Evolutionary conservation across 2,113 vertebrate genomes (phyloP).

Genomic region (Odontesthes bonariensis): DNA sequence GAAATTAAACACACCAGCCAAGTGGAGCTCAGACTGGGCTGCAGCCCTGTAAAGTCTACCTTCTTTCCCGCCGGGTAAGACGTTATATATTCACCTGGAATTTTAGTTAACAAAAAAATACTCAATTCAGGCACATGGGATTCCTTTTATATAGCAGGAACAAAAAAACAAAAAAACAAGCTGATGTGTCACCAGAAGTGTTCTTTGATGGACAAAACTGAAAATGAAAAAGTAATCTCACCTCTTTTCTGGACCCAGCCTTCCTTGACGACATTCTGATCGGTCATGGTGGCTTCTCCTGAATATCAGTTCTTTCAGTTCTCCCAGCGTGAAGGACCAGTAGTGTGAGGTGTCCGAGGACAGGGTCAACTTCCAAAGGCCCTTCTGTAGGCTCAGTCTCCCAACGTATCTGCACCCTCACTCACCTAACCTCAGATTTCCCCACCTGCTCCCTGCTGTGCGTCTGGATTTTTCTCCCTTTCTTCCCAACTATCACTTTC

Average conservation of each 20-base stretch:
- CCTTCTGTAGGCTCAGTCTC: conserved; percentile 37
- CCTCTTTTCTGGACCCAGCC: conserved; percentile 86
- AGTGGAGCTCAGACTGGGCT: conserved; percentile 45
- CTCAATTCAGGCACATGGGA: too few species aligned
- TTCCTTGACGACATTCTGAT: conserved; percentile 85
- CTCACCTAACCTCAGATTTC: conserved; percentile 28
- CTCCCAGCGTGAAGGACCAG: conserved; percentile 65
- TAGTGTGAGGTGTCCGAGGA: background rate
- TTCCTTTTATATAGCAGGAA: too few species aligned
- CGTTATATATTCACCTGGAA: too few species aligned
- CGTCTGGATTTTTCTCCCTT: background rate
- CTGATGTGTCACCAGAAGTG: background rate
- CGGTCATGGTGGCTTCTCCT: conserved; percentile 82
- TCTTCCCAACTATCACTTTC: conserved; percentile 44
- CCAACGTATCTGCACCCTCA: conserved; percentile 18
- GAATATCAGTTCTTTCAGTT: conserved; percentile 56
- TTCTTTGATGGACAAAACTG: background rate
- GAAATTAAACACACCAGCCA: conserved; percentile 50
- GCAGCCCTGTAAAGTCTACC: conserved; percentile 31
- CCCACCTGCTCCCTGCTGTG: conserved; percentile 5
- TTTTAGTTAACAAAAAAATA: too few species aligned
- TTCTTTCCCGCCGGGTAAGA: conserved; percentile 16
- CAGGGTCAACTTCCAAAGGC: too few species aligned
- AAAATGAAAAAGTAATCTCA: conserved; percentile 20
- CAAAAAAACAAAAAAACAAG: too few species aligned